phyloP scores from a whole-genome alignment of 2,113 vertebrate species.

The Zapus hudsonius region DNA sequence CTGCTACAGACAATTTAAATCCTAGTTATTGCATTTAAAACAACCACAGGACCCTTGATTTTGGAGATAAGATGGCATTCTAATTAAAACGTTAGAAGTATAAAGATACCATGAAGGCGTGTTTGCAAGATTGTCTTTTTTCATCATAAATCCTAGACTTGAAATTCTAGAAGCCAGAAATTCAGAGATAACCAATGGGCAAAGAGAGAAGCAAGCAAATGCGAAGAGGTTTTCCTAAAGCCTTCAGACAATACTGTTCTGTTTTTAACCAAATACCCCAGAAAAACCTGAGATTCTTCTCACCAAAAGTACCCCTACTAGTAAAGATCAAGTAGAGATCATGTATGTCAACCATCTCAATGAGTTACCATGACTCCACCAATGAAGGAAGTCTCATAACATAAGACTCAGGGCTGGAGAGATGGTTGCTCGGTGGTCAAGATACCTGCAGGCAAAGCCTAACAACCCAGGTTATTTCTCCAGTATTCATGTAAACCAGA shows the following conservation, averaged over 20 bases:
- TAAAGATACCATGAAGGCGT: not conserved
- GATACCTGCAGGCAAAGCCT: no score
- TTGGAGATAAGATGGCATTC: not conserved
- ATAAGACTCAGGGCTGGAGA: not conserved
- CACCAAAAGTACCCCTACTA: accelerated
- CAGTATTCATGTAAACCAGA: no score
- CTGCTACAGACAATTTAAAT: not conserved
- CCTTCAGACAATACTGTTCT: not conserved
- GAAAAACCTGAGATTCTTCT: not conserved
- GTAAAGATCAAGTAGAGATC: not conserved
- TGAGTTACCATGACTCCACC: not conserved
- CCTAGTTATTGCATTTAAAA: not conserved
- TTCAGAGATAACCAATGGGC: not conserved
- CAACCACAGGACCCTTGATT: not conserved
- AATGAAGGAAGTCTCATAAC: not conserved
- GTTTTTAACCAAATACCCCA: not conserved
- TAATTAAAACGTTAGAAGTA: not conserved
- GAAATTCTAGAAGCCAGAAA: not conserved
- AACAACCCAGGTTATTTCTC: no score
- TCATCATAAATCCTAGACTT: not conserved
- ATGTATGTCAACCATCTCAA: not conserved
- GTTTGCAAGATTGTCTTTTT: not conserved
- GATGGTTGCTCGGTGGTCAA: no score
- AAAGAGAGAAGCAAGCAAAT: not conserved
- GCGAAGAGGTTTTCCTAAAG: not conserved